A percentile compares a stretch with the other conserved stretches of the same genome.
These are phyloP conservation scores for Disparrhopalites patrizii DNA, from an alignment of 2,888 invertebrate genomes.

Conservation along the genomic window DNA sequence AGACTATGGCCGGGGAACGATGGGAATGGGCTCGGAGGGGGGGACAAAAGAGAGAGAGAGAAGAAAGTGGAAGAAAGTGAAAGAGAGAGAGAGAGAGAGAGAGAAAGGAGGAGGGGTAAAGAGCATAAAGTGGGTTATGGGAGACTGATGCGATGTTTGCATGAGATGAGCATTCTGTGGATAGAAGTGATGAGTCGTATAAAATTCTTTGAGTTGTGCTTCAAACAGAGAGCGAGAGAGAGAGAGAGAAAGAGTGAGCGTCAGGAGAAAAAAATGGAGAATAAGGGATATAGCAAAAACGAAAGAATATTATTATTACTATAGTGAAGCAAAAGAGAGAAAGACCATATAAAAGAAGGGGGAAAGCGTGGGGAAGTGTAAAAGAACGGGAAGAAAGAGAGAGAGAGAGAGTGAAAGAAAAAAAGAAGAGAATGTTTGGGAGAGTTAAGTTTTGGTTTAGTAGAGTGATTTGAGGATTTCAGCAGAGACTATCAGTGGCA, in stretches of 20 bases:
- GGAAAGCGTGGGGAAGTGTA: not conserved
- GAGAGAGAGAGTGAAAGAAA: not conserved
- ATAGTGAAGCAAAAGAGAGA: constrained; percentile 20
- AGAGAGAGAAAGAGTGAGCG: constrained; percentile 4
- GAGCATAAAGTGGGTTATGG: constrained; percentile 19
- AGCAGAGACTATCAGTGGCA: constrained; percentile 29
- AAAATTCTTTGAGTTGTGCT: constrained; percentile 13
- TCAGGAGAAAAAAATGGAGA: constrained; percentile 22
- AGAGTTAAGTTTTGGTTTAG: constrained; percentile 26
- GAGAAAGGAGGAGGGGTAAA: constrained; percentile 13
- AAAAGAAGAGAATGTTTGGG: constrained; percentile 3
- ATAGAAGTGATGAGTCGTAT: constrained; percentile 27
- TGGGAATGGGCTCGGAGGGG: constrained; percentile 7
- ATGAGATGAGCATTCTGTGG: constrained; percentile 21
- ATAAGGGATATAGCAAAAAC: constrained; percentile 12
- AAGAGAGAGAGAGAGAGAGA: constrained; percentile 2
- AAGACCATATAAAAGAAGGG: not conserved
- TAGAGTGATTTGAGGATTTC: constrained; percentile 25
- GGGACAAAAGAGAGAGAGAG: no score
- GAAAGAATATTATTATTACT: not conserved
- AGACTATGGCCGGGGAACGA: constrained; percentile 19
- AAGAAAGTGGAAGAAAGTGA: no score
- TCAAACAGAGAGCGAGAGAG: constrained; percentile 7
- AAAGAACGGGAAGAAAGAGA: no score
- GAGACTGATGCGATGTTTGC: constrained; percentile 13